Conservation (phyloP, 1,140 invertebrate species). For the Pinna nobilis region DNA sequence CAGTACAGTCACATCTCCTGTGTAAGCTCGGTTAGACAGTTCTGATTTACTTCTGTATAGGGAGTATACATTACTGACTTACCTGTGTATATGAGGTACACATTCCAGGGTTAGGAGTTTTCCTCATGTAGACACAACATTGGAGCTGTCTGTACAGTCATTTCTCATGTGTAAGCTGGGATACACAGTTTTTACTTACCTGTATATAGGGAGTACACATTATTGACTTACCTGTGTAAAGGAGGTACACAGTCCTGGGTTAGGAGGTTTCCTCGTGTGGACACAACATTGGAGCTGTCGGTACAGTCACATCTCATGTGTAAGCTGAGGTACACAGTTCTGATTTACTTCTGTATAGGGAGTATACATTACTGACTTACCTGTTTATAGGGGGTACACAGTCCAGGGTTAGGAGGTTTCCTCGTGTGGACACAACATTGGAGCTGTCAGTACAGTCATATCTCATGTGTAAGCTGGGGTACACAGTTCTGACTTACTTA, state of each 20-base stretch:
- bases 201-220: no score
- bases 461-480: slow-evolving; percentile 93
- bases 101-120: slow-evolving; percentile 94
- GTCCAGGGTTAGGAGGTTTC: slow-evolving; percentile 92
- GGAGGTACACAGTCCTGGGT: slow-evolving; percentile 97
- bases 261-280: slow-evolving; percentile 91
- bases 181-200: no score
- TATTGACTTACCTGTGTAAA: slow-evolving; percentile 95
- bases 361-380: no score
- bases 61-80: slow-evolving; percentile 39
- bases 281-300: slow-evolving; percentile 97
- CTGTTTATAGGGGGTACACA: slow-evolving; percentile 95
- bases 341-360: no score
- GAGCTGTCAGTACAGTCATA: slow-evolving; percentile 98
- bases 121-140: slow-evolving; percentile 94
- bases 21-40: slow-evolving; percentile 92
- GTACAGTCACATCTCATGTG: slow-evolving; percentile 97
- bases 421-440: slow-evolving; percentile 96
- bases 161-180: no score
- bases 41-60: no score
- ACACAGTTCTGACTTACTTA: no score
- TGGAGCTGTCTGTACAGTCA: slow-evolving; percentile 96
- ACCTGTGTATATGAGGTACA: slow-evolving; percentile 83
- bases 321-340: slow-evolving; percentile 90
- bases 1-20: slow-evolving; percentile 96